Base-by-base conservation (phyloP, 2,797 vertebrate species). In the Periophthalmus magnuspinnatus region DNA sequence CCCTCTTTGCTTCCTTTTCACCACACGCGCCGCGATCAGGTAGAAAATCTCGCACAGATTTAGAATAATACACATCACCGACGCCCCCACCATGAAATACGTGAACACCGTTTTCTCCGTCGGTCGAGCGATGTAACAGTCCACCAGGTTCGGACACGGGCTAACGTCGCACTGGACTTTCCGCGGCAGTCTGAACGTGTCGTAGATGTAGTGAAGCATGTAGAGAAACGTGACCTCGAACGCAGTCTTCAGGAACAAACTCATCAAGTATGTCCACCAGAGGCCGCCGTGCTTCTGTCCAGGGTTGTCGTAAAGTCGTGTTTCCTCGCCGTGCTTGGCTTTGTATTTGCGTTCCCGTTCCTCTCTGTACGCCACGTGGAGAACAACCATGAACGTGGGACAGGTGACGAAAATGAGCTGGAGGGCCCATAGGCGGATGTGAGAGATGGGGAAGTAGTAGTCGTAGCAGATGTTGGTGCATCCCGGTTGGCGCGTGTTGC, bases 391-490 rank as follows among this genome's bases (percentile, higher is more conserved):
- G 74, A 97, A 93, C 0, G 96, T 95, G 0, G 96, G 96, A 64
- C 96, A 97, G 2, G 96, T 97, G 88, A 97, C 93, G 0, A 97
- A 97, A 89, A 98, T 96, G 65, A 98, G 95, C 88, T 98, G 96
- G 64, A 98, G 90, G 14, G 95, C 96, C 96, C 96, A 98, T 10
- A 98, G 93, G 28, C 96, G 94, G 72, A 96, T 95, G 89, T 97
- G 96, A 61, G 96, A 95, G 82, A 97, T 87, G 71, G 97, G 96
- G 80, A 98, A 98, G 85, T 84, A 96, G 80, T 94, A 67, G 83
- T 98, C 93, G 0, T 96, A 98, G 85, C 96, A 98, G 62, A 94
- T 94, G 0, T 98, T 98, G 87, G 93, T 91, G 90, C 96, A 98
- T 67, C 96, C 97, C 0, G 96, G 96, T 70, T 97, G 96, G 55